These are phyloP conservation scores for Ciconia nigra DNA, from an alignment of 2,797 vertebrate species.

Conservation along the genomic window DNA sequence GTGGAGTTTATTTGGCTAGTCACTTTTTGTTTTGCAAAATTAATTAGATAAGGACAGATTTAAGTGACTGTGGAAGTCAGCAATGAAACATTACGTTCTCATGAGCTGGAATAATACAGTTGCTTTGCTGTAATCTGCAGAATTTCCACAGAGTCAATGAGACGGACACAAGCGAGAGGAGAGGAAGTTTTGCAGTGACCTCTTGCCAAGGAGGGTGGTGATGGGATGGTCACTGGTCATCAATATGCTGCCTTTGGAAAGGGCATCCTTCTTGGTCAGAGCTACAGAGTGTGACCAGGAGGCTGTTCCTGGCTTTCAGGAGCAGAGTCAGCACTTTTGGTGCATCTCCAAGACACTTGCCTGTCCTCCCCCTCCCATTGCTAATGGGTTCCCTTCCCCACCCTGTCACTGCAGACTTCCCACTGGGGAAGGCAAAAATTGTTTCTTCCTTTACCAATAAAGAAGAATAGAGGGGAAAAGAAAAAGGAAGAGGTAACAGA, in stretches of 20 bases:
- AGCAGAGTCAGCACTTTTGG: neutral
- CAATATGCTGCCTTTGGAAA: neutral
- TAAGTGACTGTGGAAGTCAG: constrained; percentile 51
- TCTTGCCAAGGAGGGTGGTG: neutral
- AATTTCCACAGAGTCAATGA: neutral
- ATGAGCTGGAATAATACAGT: constrained; percentile 7
- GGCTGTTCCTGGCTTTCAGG: neutral
- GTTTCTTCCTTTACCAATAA: neutral
- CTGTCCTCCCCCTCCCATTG: neutral
- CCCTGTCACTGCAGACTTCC: neutral
- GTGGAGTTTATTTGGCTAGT: constrained; percentile 43
- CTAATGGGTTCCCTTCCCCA: neutral
- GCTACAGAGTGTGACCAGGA: rapidly evolving
- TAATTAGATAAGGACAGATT: constrained; percentile 56
- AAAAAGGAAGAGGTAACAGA: neutral
- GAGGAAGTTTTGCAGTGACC: neutral
- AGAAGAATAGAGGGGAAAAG: neutral
- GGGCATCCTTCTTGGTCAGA: neutral
- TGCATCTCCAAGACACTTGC: neutral
- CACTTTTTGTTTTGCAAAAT: constrained; percentile 57
- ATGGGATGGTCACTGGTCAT: neutral
- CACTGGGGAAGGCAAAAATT: neutral
- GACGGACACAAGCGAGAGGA: neutral
- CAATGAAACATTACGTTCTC: constrained; percentile 34
- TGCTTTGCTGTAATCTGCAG: neutral